Base-by-base conservation (phyloP, 1,140 invertebrate genomes). In the Aphaenogaster floridana region DNA sequence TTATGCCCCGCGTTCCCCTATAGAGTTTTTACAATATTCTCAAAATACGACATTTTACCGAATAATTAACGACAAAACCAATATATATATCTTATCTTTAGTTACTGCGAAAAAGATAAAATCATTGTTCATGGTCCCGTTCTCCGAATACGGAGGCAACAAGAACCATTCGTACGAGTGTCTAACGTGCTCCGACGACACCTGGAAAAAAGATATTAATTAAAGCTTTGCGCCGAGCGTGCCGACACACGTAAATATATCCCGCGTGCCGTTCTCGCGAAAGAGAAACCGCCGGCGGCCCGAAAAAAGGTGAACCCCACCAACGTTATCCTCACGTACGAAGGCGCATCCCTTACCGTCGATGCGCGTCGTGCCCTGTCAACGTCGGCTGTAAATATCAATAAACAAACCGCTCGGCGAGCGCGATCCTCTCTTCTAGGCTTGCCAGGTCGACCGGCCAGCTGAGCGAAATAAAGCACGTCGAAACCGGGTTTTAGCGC, bases 371-470 rank as follows among this genome's bases (percentile, higher is more conserved):
- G 86, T 83, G 9, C 15, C 36, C 79, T 59, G 85, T 91, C 89
- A 86, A 84, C 59, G 63, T 13, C 78, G 87, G 92, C 72, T 90
- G 90, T 93, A 93, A 93, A 93, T 93, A 93, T 93, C 92, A 92
- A 93, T 93, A 93, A 93, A 93, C 88, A 92, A 90, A 92, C 77
- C 69, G 68, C n/a, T 21, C 13, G 74, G 59, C 77, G 57, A 59
- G 57, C 57, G 50, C 71, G 42, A 48, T 76, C 42, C 45, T 42
- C 54, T 74, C 69, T 57, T 80, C 28, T 21, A 28, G 66, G 52
- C 66, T 48, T 50, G 50, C n/a, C 52, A 21, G 39, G 34, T 28
- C 17, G 21, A 42, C 54, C 54, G 34, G 34, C 69, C 42, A 45
- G 45, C 34, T 39, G 66, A 57, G 66, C 84, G 84, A 91, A 91